Base-by-base conservation (phyloP, 2,888 invertebrate species). In the Azorinus chamasolen region DNA sequence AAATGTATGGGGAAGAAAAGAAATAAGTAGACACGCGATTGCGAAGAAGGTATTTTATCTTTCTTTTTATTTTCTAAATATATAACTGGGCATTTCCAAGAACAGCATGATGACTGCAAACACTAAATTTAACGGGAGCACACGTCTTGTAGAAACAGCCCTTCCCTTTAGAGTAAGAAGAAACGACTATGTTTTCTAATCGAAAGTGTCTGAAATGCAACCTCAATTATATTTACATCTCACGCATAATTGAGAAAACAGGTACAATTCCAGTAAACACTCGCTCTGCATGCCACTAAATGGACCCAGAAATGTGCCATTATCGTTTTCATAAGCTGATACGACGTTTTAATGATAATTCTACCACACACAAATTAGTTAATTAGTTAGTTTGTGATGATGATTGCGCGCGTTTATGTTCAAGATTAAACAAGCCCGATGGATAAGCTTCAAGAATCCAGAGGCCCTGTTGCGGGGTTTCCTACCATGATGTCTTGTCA, bases 301-400 rank as follows among this genome's bases (percentile, higher is more conserved):
- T 66, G 66, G 46, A 14, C 14, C 16, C 39, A 39, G 20, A 62
- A 61, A 73, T 73, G 62, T 41, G 62, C 73, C 55, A 61, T 62
- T 73, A 73, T 73, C 62, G 66, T 66, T 73, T 73, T 73, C 73
- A 73, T 73, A 73, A 73, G 66, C 73, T 50, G 57, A 37, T 61
- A 66, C 53, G 73, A 73, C 73, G 66, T 73, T 68, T 66, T 73
- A 73, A 73, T 37, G 73, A 68, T 73, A 66, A 73, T 73, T 55
- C 51, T 68, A 62, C 66, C 73, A 45, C 66, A 73, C 73, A 32
- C 66, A 68, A 73, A 73, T 73, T 66, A 73, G 73, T 55, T 73
- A 73, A 73, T 73, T 73, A 73, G 73, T 62, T 73, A 66, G 61
- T 66, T 68, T 62, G 61, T 58, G 61, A 66, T 59, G 73, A 27